These are phyloP conservation scores for Vireo griseus DNA, from an alignment of 2,797 vertebrate genomes.

Conservation along the genomic window DNA sequence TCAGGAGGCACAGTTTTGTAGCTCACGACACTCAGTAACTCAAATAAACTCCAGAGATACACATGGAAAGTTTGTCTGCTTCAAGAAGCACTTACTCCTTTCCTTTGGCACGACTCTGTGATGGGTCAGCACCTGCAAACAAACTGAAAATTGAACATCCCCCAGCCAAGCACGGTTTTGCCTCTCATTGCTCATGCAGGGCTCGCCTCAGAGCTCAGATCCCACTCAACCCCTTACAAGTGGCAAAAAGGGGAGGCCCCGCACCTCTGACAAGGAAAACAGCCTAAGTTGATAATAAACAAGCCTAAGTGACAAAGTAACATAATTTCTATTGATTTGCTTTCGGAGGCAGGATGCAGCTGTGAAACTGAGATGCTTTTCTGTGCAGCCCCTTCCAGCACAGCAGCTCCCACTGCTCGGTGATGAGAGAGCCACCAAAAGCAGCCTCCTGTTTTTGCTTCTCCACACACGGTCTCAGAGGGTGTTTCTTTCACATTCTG, in stretches of 20 bases:
- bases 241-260: not conserved
- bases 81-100: not conserved
- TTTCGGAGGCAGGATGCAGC: not conserved
- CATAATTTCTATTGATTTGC: slow-evolving; percentile 21
- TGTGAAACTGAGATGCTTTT: not conserved
- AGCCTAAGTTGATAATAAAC: not conserved
- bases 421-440: not conserved
- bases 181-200: not conserved
- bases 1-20: not conserved
- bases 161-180: not conserved
- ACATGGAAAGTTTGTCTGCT: not conserved
- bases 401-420: not conserved
- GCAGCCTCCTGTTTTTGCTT: not conserved
- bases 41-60: not conserved
- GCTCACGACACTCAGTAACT: not conserved
- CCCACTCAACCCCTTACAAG: not conserved
- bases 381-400: not conserved
- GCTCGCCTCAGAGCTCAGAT: not conserved
- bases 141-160: not conserved
- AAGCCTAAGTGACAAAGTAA: not conserved
- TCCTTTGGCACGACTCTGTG: not conserved
- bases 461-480: accelerated
- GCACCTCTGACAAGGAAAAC: not conserved
- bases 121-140: not conserved
- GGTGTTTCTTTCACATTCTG: accelerated